Base-by-base conservation (phyloP, 2,888 invertebrate genomes). In the Syrista parreyssii region DNA sequence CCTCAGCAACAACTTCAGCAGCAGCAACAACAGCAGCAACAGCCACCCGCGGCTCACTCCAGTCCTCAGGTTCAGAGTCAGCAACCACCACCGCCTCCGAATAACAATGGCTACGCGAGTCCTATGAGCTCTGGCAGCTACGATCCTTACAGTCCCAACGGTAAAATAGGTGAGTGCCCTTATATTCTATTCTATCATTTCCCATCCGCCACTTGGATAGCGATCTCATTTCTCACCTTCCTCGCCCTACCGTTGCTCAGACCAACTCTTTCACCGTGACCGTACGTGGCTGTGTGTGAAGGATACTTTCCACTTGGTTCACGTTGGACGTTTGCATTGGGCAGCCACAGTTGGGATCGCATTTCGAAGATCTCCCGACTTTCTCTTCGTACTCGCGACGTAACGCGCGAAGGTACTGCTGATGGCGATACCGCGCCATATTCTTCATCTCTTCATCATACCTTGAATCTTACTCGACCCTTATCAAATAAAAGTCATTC, bases 121-220 rank as follows among this genome's bases (percentile, higher is more conserved):
- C 97, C 97, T 32, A 94, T 97, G 93, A 97, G 96, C 76, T 95
- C 96, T 31, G 95, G 96, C 92, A 97, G 97, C 94, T 97, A 97
- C 93, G 97, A 97, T 87, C 96, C 97, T 3, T 97, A 97, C 92
- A 97, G 97, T 93, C 97, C 97, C 84, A 96, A 96, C 92, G 96
- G 96, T 89, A 97, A 97, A 94, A 94, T 96, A 94, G 96, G 97
- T 97, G 87, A 95, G 96, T 94, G 23, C 2, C 23, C 1, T 23
- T 9, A 40, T 40, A 40, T 55, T 55, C 1, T 55, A 9, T 23
- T 55, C 2, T 9, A 55, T 55, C 55, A 23, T 23, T 55, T 55
- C 23, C 23, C 55, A 55, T 9, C 55, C 23, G 2, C 23, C 9
- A 4, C 40, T 55, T 9, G 55, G 55, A 55, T 55, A 55, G 23